Base-by-base conservation (phyloP, 2,797 vertebrate species). In the Tenualosa ilisha region DNA sequence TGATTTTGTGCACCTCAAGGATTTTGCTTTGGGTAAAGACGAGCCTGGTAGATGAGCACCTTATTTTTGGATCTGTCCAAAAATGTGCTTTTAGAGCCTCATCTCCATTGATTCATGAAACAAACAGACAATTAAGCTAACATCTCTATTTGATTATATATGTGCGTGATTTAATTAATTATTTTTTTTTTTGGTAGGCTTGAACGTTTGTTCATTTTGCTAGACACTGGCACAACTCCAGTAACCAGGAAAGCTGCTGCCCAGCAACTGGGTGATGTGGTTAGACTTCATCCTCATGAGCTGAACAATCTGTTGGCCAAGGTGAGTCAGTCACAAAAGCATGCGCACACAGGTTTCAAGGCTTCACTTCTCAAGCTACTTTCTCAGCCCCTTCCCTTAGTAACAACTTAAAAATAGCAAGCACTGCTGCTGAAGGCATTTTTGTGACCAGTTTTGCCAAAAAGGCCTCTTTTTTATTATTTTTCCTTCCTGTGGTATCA, bases 241-340 rank as follows among this genome's bases (percentile, higher is more conserved):
- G 98, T 99, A 88, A 99, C 98, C 59, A 97, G 98, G 93, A 99
- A 99, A 94, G 98, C 98, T 87, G 98, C 98, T 65, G 98, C 98
- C 85, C 98, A 97, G 91, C 98, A 99, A 93, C 97, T 99, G 85
- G 98, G 98, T 87, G 98, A 99, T 90, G 98, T 99, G 88, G 98
- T 99, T 90, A 99, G 98, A 92, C 97, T 99, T 89, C 98, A 99
- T 93, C 98, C 98, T 75, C 98, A 99, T 90, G 98, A 99, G 91
- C 95, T 99, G 83, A 96, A 97, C 92, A 99, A 97, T 91, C 96
- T 99, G 4, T 92, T 99, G 85, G 95, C 97, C 90, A 99, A 99
- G 96, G 98, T 99, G 93, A 92, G 94, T 79, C 40, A 79, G 17
- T 40, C 15, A 40, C 68, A 15, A 6, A 40, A 40, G 68, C 13